Base-by-base conservation (phyloP, 2,888 invertebrate species). In the Antheraea yamamai region DNA sequence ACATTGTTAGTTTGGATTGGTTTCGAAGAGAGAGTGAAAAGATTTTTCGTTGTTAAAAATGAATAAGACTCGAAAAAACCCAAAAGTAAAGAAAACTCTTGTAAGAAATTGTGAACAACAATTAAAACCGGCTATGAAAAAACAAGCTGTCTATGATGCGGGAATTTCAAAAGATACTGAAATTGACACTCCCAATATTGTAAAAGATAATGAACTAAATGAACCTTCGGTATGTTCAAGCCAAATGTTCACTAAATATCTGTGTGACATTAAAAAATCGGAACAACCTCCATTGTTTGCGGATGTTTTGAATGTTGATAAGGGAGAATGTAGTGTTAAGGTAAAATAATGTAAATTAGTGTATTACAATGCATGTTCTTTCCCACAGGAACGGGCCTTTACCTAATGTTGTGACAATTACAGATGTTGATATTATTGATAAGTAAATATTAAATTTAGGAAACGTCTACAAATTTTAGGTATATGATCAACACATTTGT, bases 71-170 rank as follows among this genome's bases (percentile, higher is more conserved):
- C 83, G 85, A n/a, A 78, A 81, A 16, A 93, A 94, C 78, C 82
- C 88, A 0, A 93, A 90, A 85, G 91, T 95, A 30, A 93, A 92
- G 79, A 95, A 94, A 84, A 91, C 91, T 3, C 83, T 94, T 2
- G 81, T 94, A 16, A 85, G 94, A 76, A 91, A 94, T 78, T 87
- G 82, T 78, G 93, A 93, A 79, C 82, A 87, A 26, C 91, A 86
- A 84, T 74, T 88, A 2, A 87, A 80, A 74, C 78, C 82, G 26
- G 10, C 2, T 70, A 77, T 82, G 18, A 85, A 78, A 18, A 86
- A 85, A 71, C 81, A 82, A 78, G 86, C 86, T 16, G 78, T 85
- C 6, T 84, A 84, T 26, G 89, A 92, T 76, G 84, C 84, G 16
- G 87, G 86, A 58, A 26, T 16, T 66, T 66, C 64, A 18, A 66